phyloP scores from a whole-genome alignment of 2,797 vertebrate genomes.

The Poeciliopsis paucimaculata region DNA sequence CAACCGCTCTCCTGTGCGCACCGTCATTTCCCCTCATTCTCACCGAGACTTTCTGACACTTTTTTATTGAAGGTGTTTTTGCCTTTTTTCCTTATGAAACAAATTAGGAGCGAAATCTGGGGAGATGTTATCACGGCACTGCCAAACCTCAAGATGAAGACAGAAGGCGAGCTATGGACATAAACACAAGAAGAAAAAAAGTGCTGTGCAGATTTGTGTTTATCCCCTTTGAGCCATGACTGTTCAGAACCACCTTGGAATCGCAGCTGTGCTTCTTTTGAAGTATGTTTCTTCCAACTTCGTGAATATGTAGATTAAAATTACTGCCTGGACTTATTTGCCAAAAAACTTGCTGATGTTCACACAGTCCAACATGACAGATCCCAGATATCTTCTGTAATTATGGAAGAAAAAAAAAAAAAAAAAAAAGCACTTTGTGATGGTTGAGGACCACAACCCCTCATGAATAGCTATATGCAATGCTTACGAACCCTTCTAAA shows the following conservation, averaged over 20 bases:
- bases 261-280: neutral
- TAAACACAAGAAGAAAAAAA: neutral
- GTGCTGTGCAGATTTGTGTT: neutral
- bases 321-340: neutral
- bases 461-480: too few relatives aligned
- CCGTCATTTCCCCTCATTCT: conserved; percentile 22
- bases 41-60: conserved; percentile 49
- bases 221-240: neutral
- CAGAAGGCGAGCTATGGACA: conserved; percentile 17
- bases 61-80: conserved; percentile 26
- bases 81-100: neutral
- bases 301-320: neutral
- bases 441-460: too few relatives aligned
- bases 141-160: conserved; percentile 22
- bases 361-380: too few relatives aligned
- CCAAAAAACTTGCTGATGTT: neutral
- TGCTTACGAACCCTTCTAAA: too few relatives aligned
- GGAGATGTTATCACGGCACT: conserved; percentile 53
- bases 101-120: conserved; percentile 39
- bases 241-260: neutral
- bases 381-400: too few relatives aligned
- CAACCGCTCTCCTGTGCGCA: conserved; percentile 25
- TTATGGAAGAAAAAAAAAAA: too few relatives aligned
- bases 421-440: too few relatives aligned
- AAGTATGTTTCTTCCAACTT: neutral